Evolutionary conservation across 1,140 invertebrate species (phyloP).

Genomic region (Parasteatoda tepidariorum): DNA sequence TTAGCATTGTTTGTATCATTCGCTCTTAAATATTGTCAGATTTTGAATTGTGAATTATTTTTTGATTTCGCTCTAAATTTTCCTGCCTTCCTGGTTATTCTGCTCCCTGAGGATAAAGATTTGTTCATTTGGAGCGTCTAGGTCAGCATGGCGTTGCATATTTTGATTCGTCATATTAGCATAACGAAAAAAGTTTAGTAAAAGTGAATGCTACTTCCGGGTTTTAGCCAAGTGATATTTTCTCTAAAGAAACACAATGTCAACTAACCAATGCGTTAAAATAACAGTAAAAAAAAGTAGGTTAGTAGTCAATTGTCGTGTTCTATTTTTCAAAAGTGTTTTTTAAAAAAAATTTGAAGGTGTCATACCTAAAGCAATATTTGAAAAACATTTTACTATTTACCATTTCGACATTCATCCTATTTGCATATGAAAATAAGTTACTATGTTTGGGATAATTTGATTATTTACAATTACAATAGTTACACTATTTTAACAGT

Average conservation of each 20-base stretch:
- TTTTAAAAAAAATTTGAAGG: no score
- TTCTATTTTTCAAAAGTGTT: not conserved
- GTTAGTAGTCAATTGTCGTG: not conserved
- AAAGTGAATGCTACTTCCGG: not conserved
- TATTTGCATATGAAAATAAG: no score
- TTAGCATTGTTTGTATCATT: no score
- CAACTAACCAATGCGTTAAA: not conserved
- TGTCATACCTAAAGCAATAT: no score
- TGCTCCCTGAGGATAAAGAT: no score
- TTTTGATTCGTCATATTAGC: not conserved
- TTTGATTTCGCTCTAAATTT: not conserved
- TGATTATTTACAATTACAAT: no score
- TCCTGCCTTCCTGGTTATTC: not conserved
- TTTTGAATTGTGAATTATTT: no score
- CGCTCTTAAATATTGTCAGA: no score
- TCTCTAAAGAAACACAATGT: not conserved
- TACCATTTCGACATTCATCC: no score
- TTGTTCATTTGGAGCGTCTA: not conserved
- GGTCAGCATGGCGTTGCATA: not conserved
- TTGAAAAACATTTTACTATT: no score
- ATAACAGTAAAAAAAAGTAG: not conserved
- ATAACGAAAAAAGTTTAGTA: not conserved
- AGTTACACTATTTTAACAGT: no score
- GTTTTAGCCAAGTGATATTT: not conserved
- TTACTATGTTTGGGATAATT: no score